Conservation (phyloP, 2,113 vertebrate species). For the Mystacornis crossleyi region DNA sequence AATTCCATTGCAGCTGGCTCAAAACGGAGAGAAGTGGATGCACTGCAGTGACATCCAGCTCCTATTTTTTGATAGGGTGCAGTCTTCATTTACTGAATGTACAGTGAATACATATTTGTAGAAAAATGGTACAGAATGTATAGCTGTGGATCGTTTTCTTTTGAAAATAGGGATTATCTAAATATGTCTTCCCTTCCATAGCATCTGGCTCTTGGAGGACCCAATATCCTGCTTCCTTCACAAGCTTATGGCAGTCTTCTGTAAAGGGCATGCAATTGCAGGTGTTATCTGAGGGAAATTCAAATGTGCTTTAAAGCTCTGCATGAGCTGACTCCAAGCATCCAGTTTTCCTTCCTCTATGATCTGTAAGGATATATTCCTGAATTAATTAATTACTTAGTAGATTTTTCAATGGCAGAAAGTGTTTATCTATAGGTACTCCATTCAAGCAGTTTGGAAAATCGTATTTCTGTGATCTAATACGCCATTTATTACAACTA, state of each 20-base stretch:
- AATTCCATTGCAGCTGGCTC: neutral
- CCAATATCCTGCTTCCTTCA: neutral
- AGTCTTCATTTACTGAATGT: neutral
- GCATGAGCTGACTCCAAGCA: neutral
- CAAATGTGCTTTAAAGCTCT: neutral
- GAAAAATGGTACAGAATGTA: fast-evolving
- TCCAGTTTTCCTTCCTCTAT: neutral
- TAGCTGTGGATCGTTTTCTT: neutral
- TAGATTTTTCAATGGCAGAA: neutral
- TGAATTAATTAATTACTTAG: neutral
- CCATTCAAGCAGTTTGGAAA: neutral
- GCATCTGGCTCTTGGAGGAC: neutral
- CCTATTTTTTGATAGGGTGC: neutral
- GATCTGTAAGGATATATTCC: neutral
- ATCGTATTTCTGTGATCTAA: neutral
- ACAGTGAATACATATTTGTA: neutral
- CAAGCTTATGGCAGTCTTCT: neutral
- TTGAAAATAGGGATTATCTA: neutral
- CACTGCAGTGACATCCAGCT: neutral
- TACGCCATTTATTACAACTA: neutral
- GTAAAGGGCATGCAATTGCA: neutral
- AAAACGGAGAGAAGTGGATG: neutral
- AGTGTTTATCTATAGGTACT: neutral
- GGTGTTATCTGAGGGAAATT: neutral
- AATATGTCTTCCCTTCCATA: neutral